A percentile compares a stretch with the other conserved stretches of the same genome.
Conservation (phyloP, 2,888 invertebrate species). For the Tholera decimalis region DNA sequence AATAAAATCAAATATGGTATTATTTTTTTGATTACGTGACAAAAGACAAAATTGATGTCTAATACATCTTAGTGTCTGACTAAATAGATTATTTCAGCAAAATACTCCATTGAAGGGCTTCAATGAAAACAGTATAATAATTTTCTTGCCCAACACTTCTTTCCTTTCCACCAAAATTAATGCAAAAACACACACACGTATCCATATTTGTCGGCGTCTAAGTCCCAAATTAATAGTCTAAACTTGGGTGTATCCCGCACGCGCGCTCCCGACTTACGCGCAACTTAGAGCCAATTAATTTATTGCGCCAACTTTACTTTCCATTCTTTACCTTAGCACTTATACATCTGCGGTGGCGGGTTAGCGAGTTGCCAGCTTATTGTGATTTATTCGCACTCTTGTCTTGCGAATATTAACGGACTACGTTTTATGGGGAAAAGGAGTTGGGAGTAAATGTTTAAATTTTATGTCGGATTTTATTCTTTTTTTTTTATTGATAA, state of each 20-base stretch:
- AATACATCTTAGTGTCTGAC: no score
- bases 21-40: no score
- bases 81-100: no score
- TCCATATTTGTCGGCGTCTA: conserved; percentile 84
- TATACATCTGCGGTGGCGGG: conserved; percentile 76
- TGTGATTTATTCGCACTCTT: conserved; percentile 66
- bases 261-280: conserved; percentile 77
- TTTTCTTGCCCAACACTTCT: conserved; percentile 25
- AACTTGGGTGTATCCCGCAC: conserved; percentile 86
- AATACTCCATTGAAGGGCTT: no score
- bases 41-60: no score
- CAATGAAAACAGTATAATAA: not conserved
- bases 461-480: conserved; percentile 15
- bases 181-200: conserved; percentile 71
- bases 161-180: conserved; percentile 56
- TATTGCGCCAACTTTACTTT: conserved; percentile 89
- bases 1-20: no score
- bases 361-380: conserved; percentile 73
- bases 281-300: conserved; percentile 90
- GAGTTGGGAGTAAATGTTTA: conserved; percentile 26
- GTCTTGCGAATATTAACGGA: conserved; percentile 59
- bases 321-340: conserved; percentile 88
- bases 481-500: no score
- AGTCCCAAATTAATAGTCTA: conserved; percentile 90
- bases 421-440: conserved; percentile 47